These are phyloP conservation scores for Takifugu ocellatus DNA, from an alignment of 2,797 vertebrate species.

Conservation along the genomic window DNA sequence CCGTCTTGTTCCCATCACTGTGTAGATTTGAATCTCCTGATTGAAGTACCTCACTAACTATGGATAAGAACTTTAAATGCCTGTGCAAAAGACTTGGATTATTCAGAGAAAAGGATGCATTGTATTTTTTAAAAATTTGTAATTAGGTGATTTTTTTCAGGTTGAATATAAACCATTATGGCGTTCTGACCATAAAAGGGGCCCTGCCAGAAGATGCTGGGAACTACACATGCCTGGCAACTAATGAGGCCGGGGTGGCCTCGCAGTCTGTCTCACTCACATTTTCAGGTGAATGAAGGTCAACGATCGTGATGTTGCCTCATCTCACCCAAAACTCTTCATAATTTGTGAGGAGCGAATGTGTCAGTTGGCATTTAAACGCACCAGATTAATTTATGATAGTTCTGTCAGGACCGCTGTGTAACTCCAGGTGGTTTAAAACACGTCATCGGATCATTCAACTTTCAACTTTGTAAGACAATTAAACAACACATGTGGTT, in stretches of 20 bases:
- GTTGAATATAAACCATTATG: conserved; percentile 70
- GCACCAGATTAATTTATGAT: neutral
- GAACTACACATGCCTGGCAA: conserved; percentile 86
- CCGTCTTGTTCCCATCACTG: conserved; percentile 53
- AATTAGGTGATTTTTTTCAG: conserved; percentile 60
- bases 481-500: neutral
- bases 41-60: conserved; percentile 14
- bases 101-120: conserved; percentile 28
- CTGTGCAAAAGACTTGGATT: conserved; percentile 14
- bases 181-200: conserved; percentile 78
- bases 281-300: conserved; percentile 75
- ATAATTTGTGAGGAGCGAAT: neutral
- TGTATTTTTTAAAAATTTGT: conserved; percentile 36
- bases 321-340: neutral
- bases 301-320: neutral
- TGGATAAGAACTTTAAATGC: conserved; percentile 13
- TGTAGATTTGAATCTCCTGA: conserved; percentile 28
- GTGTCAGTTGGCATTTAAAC: too few species aligned
- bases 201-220: conserved; percentile 85
- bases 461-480: too few species aligned
- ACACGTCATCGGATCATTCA: neutral
- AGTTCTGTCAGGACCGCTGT: conserved; percentile 8
- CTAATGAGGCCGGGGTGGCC: conserved; percentile 78
- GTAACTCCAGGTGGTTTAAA: neutral
- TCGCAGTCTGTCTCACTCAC: conserved; percentile 74